Conservation (phyloP, 2,888 invertebrate genomes). For the Herminia tarsipennalis region DNA sequence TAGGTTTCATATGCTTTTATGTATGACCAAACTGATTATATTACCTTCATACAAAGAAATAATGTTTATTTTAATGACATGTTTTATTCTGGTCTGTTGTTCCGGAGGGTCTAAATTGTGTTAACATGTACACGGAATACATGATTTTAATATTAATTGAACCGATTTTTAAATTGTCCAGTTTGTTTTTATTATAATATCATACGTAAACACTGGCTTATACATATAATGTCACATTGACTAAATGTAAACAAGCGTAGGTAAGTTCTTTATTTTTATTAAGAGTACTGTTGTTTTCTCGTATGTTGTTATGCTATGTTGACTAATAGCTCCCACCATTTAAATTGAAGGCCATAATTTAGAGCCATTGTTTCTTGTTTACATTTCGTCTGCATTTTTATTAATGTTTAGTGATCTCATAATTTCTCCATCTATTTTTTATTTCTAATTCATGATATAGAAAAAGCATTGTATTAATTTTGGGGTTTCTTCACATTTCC, state of each 20-base stretch:
- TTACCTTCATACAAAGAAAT: constrained; percentile 33
- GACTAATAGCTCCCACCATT: constrained; percentile 52
- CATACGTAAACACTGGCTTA: constrained; percentile 60
- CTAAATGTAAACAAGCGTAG: constrained; percentile 76
- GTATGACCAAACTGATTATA: constrained; percentile 48
- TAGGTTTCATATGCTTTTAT: constrained; percentile 53
- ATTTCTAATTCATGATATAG: constrained; percentile 53
- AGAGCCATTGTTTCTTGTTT: constrained; percentile 69
- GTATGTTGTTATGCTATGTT: constrained; percentile 28
- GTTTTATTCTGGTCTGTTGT: constrained; percentile 63
- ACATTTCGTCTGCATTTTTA: constrained; percentile 73
- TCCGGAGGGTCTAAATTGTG: constrained; percentile 51
- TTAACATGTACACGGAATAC: constrained; percentile 47
- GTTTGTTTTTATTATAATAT: constrained; percentile 33
- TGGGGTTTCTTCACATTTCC: constrained; percentile 45
- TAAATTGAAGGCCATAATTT: constrained; percentile 58
- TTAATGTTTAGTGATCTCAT: constrained; percentile 79
- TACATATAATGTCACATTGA: constrained; percentile 51
- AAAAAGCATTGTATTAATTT: constrained; percentile 39
- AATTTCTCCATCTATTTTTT: constrained; percentile 69
- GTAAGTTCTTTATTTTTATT: constrained; percentile 34
- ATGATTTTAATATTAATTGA: constrained; percentile 22
- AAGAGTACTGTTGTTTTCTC: constrained; percentile 34
- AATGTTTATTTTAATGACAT: constrained; percentile 38
- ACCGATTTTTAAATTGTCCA: constrained; percentile 33